Percentiles rank a stretch among this genome's conserved stretches.
These are phyloP conservation scores for Galagoides demidoff DNA, from an alignment of 2,797 vertebrate species.

Conservation along the genomic window DNA sequence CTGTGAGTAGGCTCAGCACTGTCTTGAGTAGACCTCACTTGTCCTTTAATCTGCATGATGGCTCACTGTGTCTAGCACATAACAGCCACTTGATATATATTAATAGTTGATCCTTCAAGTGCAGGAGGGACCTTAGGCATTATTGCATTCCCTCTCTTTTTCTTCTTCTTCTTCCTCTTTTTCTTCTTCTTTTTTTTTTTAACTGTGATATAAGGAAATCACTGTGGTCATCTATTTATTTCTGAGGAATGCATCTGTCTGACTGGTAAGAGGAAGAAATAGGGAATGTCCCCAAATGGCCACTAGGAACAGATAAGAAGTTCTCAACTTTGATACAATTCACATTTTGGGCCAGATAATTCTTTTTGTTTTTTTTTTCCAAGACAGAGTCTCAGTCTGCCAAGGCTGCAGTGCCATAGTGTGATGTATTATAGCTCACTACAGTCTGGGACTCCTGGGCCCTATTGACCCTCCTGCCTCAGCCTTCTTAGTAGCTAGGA, in stretches of 20 bases:
- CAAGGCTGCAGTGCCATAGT: neutral
- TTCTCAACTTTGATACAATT: too few relatives aligned
- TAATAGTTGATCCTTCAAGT: neutral
- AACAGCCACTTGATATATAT: neutral
- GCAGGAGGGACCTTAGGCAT: rapidly evolving
- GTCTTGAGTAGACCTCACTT: neutral
- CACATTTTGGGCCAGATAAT: too few relatives aligned
- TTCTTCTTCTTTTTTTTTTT: neutral
- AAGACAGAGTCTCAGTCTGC: neutral
- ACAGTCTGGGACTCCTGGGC: neutral
- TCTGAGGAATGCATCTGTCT: too few relatives aligned
- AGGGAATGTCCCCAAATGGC: too few relatives aligned
- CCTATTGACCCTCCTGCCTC: neutral
- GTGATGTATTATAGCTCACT: neutral
- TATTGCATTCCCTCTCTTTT: neutral
- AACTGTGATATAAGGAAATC: too few relatives aligned
- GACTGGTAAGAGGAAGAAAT: too few relatives aligned
- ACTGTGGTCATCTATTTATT: too few relatives aligned
- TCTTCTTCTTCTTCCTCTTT: too few relatives aligned
- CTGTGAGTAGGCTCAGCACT: too few relatives aligned
- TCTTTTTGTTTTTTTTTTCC: too few relatives aligned
- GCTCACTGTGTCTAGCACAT: neutral
- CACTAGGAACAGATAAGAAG: too few relatives aligned
- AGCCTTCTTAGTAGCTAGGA: neutral
- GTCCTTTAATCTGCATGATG: neutral